Conservation (phyloP, 92 coral and sea anemone species). For the Blastomussa wellsi region DNA sequence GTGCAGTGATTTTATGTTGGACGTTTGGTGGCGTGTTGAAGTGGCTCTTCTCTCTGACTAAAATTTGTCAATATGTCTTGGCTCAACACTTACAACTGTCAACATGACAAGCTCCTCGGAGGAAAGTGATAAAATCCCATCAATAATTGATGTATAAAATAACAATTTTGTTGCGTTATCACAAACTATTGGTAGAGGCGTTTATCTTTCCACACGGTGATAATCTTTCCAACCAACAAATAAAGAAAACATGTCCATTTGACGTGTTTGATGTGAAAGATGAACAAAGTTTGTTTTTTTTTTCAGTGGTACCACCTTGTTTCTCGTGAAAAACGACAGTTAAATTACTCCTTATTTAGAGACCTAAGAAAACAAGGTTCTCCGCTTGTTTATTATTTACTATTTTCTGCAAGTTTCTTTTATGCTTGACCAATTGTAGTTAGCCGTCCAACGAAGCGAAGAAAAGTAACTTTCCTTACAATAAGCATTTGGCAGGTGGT, state of each 20-base stretch:
- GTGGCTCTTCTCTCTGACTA: not conserved
- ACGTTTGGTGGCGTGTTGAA: not conserved
- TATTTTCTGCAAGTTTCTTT: not conserved
- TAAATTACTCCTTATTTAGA: not conserved
- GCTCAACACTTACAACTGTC: not conserved
- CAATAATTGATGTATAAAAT: conserved; percentile 18
- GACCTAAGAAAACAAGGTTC: not conserved
- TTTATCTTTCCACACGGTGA: not conserved
- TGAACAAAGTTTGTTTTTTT: not conserved
- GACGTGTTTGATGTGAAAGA: not conserved
- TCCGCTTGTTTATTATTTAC: not conserved
- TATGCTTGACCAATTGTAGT: conserved; percentile 7
- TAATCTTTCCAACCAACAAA: not conserved
- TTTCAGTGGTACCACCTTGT: not conserved
- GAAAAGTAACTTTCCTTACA: not conserved
- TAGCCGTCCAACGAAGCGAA: not conserved
- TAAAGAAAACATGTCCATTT: not conserved
- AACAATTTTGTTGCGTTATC: conserved; percentile 15
- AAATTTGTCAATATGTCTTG: not conserved
- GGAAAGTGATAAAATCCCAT: not conserved
- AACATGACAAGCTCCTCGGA: not conserved
- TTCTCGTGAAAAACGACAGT: not conserved
- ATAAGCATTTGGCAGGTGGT: not conserved
- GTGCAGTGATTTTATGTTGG: not conserved
- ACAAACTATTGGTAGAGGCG: not conserved